Evolutionary conservation across 1,140 invertebrate species (phyloP), one percentile per base, ranked within the genome.

Genomic region (Aphaenogaster rudis): DNA sequence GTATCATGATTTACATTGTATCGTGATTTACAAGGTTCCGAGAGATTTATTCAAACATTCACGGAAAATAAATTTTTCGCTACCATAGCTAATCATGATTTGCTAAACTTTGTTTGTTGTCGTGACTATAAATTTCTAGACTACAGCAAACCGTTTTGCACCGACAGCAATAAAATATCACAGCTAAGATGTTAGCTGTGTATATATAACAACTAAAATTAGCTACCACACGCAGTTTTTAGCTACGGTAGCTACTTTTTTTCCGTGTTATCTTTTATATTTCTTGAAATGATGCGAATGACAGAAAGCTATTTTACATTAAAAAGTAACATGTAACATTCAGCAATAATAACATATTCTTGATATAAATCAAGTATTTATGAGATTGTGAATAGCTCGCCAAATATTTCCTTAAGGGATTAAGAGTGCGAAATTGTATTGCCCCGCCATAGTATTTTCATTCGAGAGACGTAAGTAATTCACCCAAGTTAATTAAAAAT

Each of bases 401-500:
- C 28, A 59, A 76, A 77, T 77, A 59, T 21, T 15, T 77, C n/a
- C 1, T 28, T 13, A 28, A 11, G 21, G 11, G 74, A 61, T 77
- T 28, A 59, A 77, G 13, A 33, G 17, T 9, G 17, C 48, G 54
- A 66, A 48, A 48, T 79, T 48, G 28, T 66, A 45, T 79, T 79
- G 21, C 28, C 28, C 15, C 7, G 6, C 63, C 59, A 39, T 54
- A 39, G 28, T 42, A 67, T 67, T 80, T 81, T 64, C n/a, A 54
- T 52, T 67, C 36, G n/a, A 15, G 61, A 8, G 39, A 42, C 80
- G 21, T 36, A 45, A 72, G 54, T 63, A 39, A 84, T 84, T 59
- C 42, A 52, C 1, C n/a, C 1, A 61, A 76, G 57, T 84, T 76
- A 76, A 84, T 84, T 84, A 48, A 84, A 63, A 84, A 76, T 76